Percentiles rank a stretch among this genome's conserved stretches.
Conservation (phyloP, 2,797 vertebrate genomes). For the Eidolon dupreanum region DNA sequence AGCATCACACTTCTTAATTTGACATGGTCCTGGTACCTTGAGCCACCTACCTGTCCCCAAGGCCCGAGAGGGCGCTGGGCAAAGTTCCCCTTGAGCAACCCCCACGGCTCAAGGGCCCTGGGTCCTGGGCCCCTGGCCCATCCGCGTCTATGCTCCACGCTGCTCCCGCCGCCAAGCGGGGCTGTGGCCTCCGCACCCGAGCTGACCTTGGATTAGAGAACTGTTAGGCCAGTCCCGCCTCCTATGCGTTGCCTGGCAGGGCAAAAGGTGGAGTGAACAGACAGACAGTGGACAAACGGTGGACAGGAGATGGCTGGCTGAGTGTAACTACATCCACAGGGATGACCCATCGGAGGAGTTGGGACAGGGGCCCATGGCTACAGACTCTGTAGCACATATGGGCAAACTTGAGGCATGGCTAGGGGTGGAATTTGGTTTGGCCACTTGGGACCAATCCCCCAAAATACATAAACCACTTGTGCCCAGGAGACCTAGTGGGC, state of each 20-base stretch:
- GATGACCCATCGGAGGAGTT: constrained; percentile 23
- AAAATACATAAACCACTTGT: constrained; percentile 46
- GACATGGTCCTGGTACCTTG: constrained; percentile 47
- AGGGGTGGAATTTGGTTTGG: constrained; percentile 36
- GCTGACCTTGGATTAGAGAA: constrained; percentile 79
- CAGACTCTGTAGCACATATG: background rate
- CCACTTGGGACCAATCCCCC: constrained; percentile 26
- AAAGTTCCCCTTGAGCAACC: constrained; percentile 69
- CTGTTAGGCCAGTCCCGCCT: constrained; percentile 73
- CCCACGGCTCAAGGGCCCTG: constrained; percentile 66
- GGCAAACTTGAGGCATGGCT: background rate
- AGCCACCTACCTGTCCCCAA: constrained; percentile 79
- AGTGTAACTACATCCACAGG: constrained; percentile 81
- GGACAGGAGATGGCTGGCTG: constrained; percentile 78
- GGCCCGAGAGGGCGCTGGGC: constrained; percentile 69
- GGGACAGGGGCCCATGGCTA: background rate
- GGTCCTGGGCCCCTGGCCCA: constrained; percentile 62
- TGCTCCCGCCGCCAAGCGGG: constrained; percentile 64
- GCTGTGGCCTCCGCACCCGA: constrained; percentile 57
- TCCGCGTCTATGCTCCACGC: constrained; percentile 53
- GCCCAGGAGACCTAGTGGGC: constrained; percentile 63
- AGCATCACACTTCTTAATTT: background rate
- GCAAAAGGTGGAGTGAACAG: constrained; percentile 71
- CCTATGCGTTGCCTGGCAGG: constrained; percentile 62
- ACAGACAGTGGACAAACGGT: constrained; percentile 77